These are phyloP conservation scores for Homarus gammarus DNA, from an alignment of 2,888 invertebrate species.

Conservation along the genomic window DNA sequence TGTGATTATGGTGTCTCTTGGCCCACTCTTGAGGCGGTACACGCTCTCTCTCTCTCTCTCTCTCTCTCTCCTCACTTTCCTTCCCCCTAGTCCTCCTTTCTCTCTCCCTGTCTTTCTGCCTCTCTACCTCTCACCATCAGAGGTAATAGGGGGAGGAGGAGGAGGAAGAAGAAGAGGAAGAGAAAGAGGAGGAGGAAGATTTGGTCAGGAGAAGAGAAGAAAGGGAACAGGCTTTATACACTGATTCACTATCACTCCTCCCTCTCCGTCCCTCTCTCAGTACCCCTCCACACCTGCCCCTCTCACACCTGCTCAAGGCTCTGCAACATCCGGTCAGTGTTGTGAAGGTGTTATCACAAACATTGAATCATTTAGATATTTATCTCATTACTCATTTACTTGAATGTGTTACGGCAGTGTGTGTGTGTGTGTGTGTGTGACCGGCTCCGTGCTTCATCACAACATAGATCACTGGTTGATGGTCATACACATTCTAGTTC, in stretches of 20 bases:
- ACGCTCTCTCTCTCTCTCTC: no score
- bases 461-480: no score
- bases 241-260: background rate
- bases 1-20: no score
- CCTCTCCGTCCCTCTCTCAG: background rate
- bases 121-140: background rate
- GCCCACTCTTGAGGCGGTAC: no score
- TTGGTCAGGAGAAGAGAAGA: background rate
- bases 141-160: background rate
- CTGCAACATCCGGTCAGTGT: background rate
- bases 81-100: background rate
- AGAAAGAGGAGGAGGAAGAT: background rate
- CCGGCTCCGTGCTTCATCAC: no score
- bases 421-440: no score
- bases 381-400: background rate
- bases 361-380: background rate
- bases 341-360: background rate
- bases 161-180: constrained; percentile 12
- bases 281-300: background rate
- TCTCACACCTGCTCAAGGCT: background rate
- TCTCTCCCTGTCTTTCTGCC: background rate
- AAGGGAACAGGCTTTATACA: background rate
- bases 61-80: no score
- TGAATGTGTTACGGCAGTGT: background rate
- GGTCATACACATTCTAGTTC: no score